Evolutionary conservation across 2,888 invertebrate species (phyloP).

Genomic region (Lepas anatifera): DNA sequence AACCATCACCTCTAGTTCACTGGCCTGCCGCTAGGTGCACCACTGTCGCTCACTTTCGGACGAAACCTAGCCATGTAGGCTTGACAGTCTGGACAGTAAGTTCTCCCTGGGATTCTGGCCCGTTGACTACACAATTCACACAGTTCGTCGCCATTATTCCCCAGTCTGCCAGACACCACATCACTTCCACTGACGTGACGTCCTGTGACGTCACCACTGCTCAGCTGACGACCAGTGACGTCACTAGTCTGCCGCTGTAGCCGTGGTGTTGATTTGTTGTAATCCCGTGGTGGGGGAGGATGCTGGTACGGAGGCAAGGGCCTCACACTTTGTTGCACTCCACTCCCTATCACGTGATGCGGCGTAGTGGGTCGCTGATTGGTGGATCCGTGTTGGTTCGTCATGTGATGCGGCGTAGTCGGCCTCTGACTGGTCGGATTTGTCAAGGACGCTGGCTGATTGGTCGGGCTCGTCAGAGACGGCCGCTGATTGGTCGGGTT

Average conservation of each 20-base stretch:
- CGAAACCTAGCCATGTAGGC: constrained; percentile 80
- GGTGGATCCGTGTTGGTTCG: neutral
- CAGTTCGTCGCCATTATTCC: neutral
- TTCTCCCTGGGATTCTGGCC: constrained; percentile 57
- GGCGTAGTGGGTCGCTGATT: constrained; percentile 12
- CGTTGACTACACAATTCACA: constrained; percentile 78
- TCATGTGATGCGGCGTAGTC: neutral
- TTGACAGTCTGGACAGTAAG: constrained; percentile 82
- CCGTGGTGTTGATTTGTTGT: neutral
- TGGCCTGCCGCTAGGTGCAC: neutral
- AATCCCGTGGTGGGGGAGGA: constrained; percentile 42
- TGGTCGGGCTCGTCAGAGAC: neutral
- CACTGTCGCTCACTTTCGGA: constrained; percentile 36
- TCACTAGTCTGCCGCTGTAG: constrained; percentile 16
- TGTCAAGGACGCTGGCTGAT: neutral
- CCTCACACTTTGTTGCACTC: neutral
- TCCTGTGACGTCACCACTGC: constrained; percentile 46
- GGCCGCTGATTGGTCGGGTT: neutral
- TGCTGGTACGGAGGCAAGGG: constrained; percentile 48
- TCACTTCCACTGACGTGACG: too few relatives aligned
- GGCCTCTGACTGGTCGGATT: neutral
- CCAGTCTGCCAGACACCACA: too few relatives aligned
- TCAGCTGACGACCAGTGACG: constrained; percentile 15
- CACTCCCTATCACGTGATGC: neutral
- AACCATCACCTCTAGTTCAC: too few relatives aligned